These are phyloP conservation scores for Amphiprion ocellaris DNA, from an alignment of 2,113 vertebrate species.

Conservation along the genomic window DNA sequence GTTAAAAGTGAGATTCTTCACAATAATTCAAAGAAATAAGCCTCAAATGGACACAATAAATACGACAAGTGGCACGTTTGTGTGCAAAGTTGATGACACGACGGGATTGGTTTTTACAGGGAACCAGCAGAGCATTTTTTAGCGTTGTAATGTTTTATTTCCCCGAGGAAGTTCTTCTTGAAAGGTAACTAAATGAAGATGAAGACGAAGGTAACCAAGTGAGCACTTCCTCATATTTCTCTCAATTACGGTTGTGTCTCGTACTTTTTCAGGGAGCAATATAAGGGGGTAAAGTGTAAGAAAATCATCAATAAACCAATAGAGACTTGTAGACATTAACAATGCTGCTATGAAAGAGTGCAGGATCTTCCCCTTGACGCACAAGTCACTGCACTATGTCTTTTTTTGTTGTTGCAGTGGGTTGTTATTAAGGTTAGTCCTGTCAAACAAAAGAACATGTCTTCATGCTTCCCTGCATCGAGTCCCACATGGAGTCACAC, in stretches of 20 bases:
- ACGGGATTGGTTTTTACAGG: conserved; percentile 29
- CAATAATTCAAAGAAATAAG: background rate
- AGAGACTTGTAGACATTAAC: conserved; percentile 7
- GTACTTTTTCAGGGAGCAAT: conserved; percentile 13
- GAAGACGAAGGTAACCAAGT: conserved; percentile 44
- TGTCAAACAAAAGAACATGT: conserved; percentile 47
- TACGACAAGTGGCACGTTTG: conserved; percentile 7
- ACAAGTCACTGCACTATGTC: conserved; percentile 22
- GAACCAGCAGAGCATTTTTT: conserved; percentile 42
- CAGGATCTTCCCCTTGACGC: conserved; percentile 9
- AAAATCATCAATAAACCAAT: conserved; percentile 24
- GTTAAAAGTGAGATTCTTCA: background rate
- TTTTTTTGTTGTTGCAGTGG: background rate
- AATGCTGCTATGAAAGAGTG: conserved; percentile 17
- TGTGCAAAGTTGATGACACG: conserved; percentile 45
- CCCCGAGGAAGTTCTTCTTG: conserved; percentile 50
- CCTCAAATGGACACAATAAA: conserved; percentile 3
- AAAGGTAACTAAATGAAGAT: conserved; percentile 69
- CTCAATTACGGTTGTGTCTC: conserved; percentile 50
- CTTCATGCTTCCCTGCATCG: conserved; percentile 40
- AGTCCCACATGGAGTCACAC: conserved; percentile 46
- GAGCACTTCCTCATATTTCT: conserved; percentile 60
- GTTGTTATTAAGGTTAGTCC: conserved; percentile 40
- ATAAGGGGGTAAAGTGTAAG: background rate
- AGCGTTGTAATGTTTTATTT: conserved; percentile 59